Evolutionary conservation across 1,140 invertebrate genomes (phyloP).

Genomic region (Drosophila triauraria): DNA sequence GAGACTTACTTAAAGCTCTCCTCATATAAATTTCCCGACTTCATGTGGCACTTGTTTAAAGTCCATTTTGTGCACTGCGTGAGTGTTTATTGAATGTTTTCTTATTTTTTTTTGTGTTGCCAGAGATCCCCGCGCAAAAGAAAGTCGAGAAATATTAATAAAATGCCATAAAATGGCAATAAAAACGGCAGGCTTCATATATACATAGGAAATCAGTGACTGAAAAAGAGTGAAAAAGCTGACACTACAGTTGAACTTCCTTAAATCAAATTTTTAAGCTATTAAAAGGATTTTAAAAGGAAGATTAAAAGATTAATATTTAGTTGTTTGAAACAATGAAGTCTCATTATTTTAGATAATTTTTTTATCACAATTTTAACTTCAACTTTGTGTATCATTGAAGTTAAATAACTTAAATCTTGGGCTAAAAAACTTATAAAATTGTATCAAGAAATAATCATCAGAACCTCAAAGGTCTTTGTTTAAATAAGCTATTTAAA

Average conservation of each 20-base stretch:
- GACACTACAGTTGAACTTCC: constrained; percentile 16
- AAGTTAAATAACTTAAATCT: no score
- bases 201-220: constrained; percentile 57
- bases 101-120: not conserved
- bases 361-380: no score
- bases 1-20: constrained; percentile 79
- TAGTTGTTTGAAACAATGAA: not conserved
- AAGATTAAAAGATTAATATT: not conserved
- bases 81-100: constrained; percentile 79
- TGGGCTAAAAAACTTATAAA: no score
- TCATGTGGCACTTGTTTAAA: constrained; percentile 81
- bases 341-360: not conserved
- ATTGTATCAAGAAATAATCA: no score
- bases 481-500: no score
- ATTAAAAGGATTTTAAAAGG: not conserved
- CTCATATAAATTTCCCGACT: constrained; percentile 74
- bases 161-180: constrained; percentile 77
- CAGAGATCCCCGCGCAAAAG: constrained; percentile 1
- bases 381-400: no score
- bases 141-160: constrained; percentile 72
- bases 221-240: constrained; percentile 39
- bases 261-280: not conserved
- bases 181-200: constrained; percentile 57
- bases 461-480: no score
- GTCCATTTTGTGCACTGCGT: constrained; percentile 79